Percentiles rank a stretch among this genome's conserved stretches.
phyloP scores from a whole-genome alignment of 2,888 invertebrate genomes.

The Campoletis raptor region DNA sequence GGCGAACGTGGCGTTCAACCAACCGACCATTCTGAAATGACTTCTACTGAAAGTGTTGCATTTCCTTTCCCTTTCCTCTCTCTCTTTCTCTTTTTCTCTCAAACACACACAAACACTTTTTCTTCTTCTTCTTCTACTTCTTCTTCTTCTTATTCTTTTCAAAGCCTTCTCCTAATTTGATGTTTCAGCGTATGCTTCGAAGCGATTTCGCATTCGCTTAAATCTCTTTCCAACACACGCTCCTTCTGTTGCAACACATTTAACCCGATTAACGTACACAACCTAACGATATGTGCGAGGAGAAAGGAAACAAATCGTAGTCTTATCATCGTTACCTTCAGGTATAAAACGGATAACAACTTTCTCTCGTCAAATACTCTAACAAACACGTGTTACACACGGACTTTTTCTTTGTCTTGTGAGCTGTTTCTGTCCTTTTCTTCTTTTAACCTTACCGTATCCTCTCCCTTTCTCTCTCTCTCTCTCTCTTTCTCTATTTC shows the following conservation, averaged over 20 bases:
- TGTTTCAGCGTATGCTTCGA: slow-evolving; percentile 39
- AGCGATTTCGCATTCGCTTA: slow-evolving; percentile 58
- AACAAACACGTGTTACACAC: slow-evolving; percentile 58
- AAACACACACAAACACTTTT: not conserved
- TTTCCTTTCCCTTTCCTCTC: slow-evolving; percentile 13
- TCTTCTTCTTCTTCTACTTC: not conserved
- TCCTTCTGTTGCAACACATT: slow-evolving; percentile 24
- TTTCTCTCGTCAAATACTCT: slow-evolving; percentile 77
- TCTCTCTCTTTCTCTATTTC: slow-evolving; percentile 39
- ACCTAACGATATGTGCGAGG: slow-evolving; percentile 45
- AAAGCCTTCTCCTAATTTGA: slow-evolving; percentile 49
- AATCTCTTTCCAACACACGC: slow-evolving; percentile 18
- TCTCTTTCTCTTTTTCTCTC: not conserved
- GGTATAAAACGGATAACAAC: slow-evolving; percentile 82
- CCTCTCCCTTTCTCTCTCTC: not conserved
- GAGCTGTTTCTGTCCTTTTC: slow-evolving; percentile 31
- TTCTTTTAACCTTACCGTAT: slow-evolving; percentile 25
- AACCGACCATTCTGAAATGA: slow-evolving; percentile 49
- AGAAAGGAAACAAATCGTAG: slow-evolving; percentile 82
- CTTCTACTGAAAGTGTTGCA: slow-evolving; percentile 73
- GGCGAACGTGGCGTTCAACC: slow-evolving; percentile 44
- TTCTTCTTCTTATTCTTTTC: not conserved
- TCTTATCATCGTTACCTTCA: slow-evolving; percentile 81
- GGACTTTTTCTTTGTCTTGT: slow-evolving; percentile 60
- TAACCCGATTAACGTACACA: slow-evolving; percentile 26